Evolutionary conservation across 2,797 vertebrate species (phyloP).

Genomic region (Podarcis siculus): DNA sequence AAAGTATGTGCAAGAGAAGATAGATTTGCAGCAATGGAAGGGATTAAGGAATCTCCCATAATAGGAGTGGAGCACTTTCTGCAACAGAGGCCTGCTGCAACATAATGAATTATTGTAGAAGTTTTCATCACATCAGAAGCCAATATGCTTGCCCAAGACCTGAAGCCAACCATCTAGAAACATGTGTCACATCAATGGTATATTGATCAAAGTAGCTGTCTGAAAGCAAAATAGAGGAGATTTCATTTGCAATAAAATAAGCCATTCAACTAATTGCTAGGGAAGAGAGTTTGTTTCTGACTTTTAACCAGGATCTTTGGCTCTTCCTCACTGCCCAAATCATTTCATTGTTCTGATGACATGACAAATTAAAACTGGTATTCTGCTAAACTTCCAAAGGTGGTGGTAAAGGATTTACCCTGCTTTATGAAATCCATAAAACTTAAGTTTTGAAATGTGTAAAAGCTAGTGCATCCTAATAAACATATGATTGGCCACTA

Average conservation of each 20-base stretch:
- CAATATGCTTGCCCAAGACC: constrained; percentile 40
- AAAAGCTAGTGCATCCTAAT: background rate
- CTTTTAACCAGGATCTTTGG: background rate
- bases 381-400: background rate
- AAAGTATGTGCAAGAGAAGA: background rate
- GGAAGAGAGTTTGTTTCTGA: constrained; percentile 50
- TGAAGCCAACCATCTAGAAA: constrained; percentile 52
- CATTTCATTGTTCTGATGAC: background rate
- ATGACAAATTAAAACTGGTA: background rate
- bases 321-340: too few relatives aligned
- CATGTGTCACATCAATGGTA: constrained; percentile 49
- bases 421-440: background rate
- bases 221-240: constrained; percentile 55
- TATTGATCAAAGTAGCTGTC: constrained; percentile 60
- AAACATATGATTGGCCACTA: background rate
- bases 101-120: constrained; percentile 36
- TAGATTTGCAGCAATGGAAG: constrained; percentile 13
- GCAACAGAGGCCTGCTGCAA: constrained; percentile 36
- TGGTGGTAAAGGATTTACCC: background rate
- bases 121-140: constrained; percentile 53
- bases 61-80: constrained; percentile 15
- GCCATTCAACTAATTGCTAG: constrained; percentile 55
- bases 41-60: constrained; percentile 31
- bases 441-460: background rate
- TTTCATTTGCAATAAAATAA: constrained; percentile 63